These are phyloP conservation scores for Euplagia quadripunctaria DNA, from an alignment of 2,888 invertebrate species.

Conservation along the genomic window DNA sequence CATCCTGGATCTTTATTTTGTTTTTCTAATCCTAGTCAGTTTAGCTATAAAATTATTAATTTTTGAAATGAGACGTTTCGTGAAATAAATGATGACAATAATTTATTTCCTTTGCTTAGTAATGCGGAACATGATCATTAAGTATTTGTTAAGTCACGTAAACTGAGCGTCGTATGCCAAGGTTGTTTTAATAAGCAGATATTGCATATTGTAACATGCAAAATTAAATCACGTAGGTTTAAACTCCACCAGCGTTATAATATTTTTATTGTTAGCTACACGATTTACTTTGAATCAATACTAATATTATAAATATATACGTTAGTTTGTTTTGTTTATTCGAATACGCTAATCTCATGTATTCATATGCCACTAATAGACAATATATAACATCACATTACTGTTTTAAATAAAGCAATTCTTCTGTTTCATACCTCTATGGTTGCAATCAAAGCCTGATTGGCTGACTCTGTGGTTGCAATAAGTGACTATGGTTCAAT, in stretches of 20 bases:
- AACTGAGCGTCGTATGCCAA: constrained; percentile 27
- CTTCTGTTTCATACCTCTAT: too few species aligned
- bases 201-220: background rate
- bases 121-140: constrained; percentile 38
- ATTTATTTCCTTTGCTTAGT: constrained; percentile 31
- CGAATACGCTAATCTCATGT: background rate
- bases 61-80: too few species aligned
- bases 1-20: background rate
- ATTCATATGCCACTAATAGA: too few species aligned
- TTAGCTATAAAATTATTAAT: too few species aligned
- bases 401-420: too few species aligned
- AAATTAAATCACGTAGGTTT: background rate
- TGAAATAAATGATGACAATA: constrained; percentile 37
- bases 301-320: background rate
- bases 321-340: background rate
- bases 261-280: background rate
- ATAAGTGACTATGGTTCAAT: too few species aligned
- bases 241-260: too few species aligned
- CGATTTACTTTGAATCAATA: background rate
- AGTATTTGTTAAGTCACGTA: constrained; percentile 49
- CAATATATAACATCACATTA: too few species aligned
- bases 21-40: background rate
- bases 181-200: constrained; percentile 24
- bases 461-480: too few species aligned
- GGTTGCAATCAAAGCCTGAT: too few species aligned